These are phyloP conservation scores for Heteromormyrus szaboi DNA, from an alignment of 2,797 vertebrate genomes.

Conservation along the genomic window DNA sequence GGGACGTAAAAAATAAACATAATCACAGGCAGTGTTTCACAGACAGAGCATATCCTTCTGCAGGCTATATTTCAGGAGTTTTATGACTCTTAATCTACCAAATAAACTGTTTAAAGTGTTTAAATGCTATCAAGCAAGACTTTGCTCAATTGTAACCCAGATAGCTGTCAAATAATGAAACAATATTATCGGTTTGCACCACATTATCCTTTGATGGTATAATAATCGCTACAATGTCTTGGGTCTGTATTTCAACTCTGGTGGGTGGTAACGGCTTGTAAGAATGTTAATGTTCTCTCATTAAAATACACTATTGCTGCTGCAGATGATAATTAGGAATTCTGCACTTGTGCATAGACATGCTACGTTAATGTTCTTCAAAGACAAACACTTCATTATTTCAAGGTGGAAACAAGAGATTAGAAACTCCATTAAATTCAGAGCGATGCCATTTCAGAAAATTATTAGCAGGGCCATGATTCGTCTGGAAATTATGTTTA, in stretches of 20 bases:
- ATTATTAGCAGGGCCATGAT: background rate
- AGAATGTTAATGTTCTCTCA: background rate
- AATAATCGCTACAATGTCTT: background rate
- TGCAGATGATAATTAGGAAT: background rate
- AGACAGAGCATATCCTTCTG: background rate
- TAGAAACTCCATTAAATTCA: background rate
- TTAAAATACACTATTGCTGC: background rate
- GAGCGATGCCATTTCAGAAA: background rate
- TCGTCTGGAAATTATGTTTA: background rate
- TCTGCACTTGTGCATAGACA: background rate
- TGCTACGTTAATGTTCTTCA: constrained; percentile 5
- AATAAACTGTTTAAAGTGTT: background rate
- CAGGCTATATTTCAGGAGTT: background rate
- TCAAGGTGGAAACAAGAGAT: constrained; percentile 1
- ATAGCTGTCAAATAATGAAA: background rate
- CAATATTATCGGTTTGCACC: background rate
- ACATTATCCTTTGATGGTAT: background rate
- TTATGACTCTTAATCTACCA: background rate
- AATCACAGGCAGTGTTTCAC: background rate
- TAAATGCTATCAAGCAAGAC: background rate
- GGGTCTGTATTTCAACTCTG: background rate
- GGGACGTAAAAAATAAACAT: background rate
- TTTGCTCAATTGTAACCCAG: background rate
- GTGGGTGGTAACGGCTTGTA: background rate
- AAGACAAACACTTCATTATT: background rate